These are phyloP conservation scores for Cyclura pinguis DNA, from an alignment of 2,797 vertebrate genomes.

Conservation along the genomic window DNA sequence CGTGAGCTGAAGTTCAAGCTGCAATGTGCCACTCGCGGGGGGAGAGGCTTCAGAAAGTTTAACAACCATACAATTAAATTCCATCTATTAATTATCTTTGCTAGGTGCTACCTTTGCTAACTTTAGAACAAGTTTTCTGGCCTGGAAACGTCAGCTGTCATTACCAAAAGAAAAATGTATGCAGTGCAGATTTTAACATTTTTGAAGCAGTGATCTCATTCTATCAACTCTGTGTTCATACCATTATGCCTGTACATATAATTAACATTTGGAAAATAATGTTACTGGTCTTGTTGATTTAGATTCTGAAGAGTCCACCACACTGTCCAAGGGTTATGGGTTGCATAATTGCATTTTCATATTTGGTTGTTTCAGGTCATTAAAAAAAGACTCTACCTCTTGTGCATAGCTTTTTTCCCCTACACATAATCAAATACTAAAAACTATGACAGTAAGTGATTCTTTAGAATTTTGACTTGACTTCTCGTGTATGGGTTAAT, in stretches of 20 bases:
- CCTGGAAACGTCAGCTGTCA: not conserved
- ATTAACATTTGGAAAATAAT: not conserved
- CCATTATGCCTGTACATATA: not conserved
- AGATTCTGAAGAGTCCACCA: not conserved
- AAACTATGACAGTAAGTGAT: not conserved
- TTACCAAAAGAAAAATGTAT: conserved; percentile 11
- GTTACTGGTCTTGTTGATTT: not conserved
- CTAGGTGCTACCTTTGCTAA: not conserved
- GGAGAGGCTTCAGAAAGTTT: not conserved
- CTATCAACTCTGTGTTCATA: not conserved
- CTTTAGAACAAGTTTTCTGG: not conserved
- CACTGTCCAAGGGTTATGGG: not conserved
- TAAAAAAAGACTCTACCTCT: not conserved
- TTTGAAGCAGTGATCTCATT: not conserved
- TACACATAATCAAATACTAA: not conserved
- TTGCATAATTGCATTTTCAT: not conserved
- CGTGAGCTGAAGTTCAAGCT: not conserved
- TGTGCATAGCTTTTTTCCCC: not conserved
- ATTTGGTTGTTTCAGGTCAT: no score
- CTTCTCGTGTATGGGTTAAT: not conserved
- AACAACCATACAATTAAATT: not conserved
- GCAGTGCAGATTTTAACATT: not conserved
- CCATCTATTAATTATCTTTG: not conserved
- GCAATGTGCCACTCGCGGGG: not conserved
- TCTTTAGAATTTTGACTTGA: not conserved